Base-by-base conservation (phyloP, 2,888 invertebrate genomes). In the Linnaemya tessellans region DNA sequence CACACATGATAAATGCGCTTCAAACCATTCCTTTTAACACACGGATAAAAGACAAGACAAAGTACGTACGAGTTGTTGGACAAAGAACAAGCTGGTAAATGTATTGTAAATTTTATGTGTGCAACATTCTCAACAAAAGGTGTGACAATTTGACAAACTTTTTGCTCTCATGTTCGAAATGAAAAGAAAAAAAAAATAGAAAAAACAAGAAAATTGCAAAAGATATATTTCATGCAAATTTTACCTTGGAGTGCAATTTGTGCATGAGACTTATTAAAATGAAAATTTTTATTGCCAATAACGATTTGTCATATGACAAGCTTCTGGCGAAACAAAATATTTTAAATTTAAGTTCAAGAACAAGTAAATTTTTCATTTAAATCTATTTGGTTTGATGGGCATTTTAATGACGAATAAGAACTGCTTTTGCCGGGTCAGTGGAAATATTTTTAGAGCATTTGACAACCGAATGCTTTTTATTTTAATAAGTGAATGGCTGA, bases 1-100 rank as follows among this genome's bases (percentile, higher is more conserved):
- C 30, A 60, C 9, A 9, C 18, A 75, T 79, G 78, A 81, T 64
- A 79, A 81, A 81, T 74, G 62, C 64, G 22, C 51, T 58, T 60
- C 79, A 51, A 58, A 73, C 74, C 73, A 81, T 73, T 74, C 81
- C 81, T 74, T 81, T 84, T 74, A 81, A 84, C 81, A 81, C 51
- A 30, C 70, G 41, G 13, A 79, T 74, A 75, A 77, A 68, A 78
- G 49, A 70, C 5, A 41, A 41, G 13, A 38, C 60, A 38, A 75
- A 56, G 30, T 30, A 30, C 30, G 30, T 30, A 30, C 30, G 5
- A 30, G 20, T 58, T 56, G 46, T 60, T 68, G 54, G 77, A 65
- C 64, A 22, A 70, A 64, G 70, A 70, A 70, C 25, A 35, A 56
- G 35, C n/a, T 20, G 25, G 20, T 9, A 58, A 67, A 67, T 54